These are phyloP conservation scores for Plemyria rubiginata DNA, from an alignment of 2,888 invertebrate genomes.

Conservation along the genomic window DNA sequence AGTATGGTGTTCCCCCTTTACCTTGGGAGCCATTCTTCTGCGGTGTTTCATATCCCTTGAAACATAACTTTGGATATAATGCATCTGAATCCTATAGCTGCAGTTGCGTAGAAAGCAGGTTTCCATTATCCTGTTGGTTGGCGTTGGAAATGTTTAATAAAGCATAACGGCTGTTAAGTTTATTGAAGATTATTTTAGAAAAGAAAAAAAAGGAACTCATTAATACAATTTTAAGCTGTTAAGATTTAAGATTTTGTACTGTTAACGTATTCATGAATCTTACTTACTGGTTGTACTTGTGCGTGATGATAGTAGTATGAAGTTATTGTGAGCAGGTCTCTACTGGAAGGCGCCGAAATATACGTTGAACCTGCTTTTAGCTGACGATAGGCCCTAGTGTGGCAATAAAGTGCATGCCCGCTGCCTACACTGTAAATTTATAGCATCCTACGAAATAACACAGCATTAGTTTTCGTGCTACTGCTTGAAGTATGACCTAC, in stretches of 20 bases:
- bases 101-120: constrained; percentile 11
- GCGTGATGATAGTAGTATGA: not conserved
- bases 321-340: not conserved
- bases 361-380: constrained; percentile 9
- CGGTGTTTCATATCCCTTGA: constrained; percentile 53
- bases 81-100: constrained; percentile 47
- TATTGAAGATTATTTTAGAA: too few relatives aligned
- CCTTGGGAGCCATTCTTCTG: constrained; percentile 68
- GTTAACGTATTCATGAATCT: too few relatives aligned
- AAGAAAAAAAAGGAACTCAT: too few relatives aligned
- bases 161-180: too few relatives aligned
- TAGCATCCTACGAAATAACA: constrained; percentile 50
- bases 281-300: too few relatives aligned
- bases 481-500: constrained; percentile 38
- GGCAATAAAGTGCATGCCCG: constrained; percentile 63
- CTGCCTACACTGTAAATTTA: constrained; percentile 54
- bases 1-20: constrained; percentile 52
- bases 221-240: too few relatives aligned
- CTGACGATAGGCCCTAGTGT: constrained; percentile 41
- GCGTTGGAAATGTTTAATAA: too few relatives aligned
- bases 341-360: not conserved
- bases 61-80: constrained; percentile 63
- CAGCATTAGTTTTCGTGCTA: constrained; percentile 46
- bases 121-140: not conserved
- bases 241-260: too few relatives aligned